A percentile compares a stretch with the other conserved stretches of the same genome.
Conservation (phyloP, 2,797 vertebrate genomes). For the Hippopotamyrus pictus region DNA sequence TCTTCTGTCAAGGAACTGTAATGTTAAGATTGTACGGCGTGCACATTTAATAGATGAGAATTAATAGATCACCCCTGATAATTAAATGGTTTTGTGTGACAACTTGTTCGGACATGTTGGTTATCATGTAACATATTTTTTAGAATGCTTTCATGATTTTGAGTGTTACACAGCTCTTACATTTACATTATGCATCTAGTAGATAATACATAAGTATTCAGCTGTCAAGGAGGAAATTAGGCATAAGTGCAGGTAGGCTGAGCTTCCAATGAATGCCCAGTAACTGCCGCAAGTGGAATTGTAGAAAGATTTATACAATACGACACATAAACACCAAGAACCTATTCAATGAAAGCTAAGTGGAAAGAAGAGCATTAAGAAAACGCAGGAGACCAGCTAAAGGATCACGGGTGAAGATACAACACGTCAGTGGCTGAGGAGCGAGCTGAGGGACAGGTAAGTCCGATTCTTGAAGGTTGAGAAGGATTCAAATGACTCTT, state of each 20-base stretch:
- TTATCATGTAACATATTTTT: neutral
- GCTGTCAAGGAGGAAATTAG: neutral
- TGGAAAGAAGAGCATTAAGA: neutral
- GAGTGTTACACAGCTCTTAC: neutral
- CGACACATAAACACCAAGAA: neutral
- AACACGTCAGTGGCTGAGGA: neutral
- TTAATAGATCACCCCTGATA: neutral
- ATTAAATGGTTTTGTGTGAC: neutral
- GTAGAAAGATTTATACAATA: neutral
- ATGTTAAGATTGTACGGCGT: neutral
- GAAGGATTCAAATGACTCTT: neutral
- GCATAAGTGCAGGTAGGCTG: neutral
- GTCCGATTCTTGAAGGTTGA: neutral
- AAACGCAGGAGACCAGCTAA: neutral
- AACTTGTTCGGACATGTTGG: neutral
- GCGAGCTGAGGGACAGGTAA: neutral
- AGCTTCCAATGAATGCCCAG: neutral
- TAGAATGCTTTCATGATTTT: neutral
- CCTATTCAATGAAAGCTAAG: neutral
- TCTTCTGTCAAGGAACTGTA: neutral
- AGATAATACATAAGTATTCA: neutral
- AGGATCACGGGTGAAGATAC: neutral
- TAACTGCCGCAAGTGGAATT: neutral
- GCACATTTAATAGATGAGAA: neutral
- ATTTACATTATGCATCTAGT: neutral